Evolutionary conservation across 2,888 invertebrate genomes (phyloP).

Genomic region (Antitype chi): DNA sequence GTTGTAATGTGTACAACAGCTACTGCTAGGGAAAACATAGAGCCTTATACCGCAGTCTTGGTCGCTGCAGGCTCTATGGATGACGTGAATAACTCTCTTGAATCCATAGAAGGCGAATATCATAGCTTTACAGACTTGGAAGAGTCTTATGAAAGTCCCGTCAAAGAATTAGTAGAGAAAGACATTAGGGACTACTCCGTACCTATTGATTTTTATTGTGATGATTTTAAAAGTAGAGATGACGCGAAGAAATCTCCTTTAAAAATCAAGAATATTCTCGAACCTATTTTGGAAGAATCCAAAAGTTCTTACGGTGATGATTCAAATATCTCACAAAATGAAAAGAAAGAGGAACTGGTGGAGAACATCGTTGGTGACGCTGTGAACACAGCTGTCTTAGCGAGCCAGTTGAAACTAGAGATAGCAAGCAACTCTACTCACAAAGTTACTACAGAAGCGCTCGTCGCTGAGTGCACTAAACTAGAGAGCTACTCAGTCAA

Average conservation of each 20-base stretch:
- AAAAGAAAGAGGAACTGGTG: constrained; percentile 39
- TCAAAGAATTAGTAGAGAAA: constrained; percentile 85
- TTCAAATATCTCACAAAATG: constrained; percentile 72
- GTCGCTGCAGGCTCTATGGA: constrained; percentile 62
- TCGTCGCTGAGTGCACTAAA: constrained; percentile 47
- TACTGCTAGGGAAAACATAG: constrained; percentile 27
- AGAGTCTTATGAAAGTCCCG: constrained; percentile 85
- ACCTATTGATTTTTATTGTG: constrained; percentile 85
- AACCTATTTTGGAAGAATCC: constrained; percentile 88
- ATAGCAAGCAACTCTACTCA: constrained; percentile 23
- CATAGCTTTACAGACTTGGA: constrained; percentile 87
- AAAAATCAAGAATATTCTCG: constrained; percentile 76
- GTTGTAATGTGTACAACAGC: constrained; percentile 31
- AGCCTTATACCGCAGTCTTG: constrained; percentile 69
- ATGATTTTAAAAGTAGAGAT: constrained; percentile 78
- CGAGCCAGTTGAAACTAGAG: constrained; percentile 61
- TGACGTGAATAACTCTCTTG: constrained; percentile 71
- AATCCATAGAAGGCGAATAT: constrained; percentile 85
- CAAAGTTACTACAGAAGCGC: constrained; percentile 47
- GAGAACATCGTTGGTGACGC: constrained; percentile 46
- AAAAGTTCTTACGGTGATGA: constrained; percentile 85
- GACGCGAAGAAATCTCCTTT: constrained; percentile 77
- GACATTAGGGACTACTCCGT: constrained; percentile 88
- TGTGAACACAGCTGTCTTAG: constrained; percentile 47
- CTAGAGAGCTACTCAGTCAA: constrained; percentile 37